Evolutionary conservation across 2,888 invertebrate species (phyloP), one percentile per base, ranked within the genome.

Genomic region (Enchytraeus crypticus): DNA sequence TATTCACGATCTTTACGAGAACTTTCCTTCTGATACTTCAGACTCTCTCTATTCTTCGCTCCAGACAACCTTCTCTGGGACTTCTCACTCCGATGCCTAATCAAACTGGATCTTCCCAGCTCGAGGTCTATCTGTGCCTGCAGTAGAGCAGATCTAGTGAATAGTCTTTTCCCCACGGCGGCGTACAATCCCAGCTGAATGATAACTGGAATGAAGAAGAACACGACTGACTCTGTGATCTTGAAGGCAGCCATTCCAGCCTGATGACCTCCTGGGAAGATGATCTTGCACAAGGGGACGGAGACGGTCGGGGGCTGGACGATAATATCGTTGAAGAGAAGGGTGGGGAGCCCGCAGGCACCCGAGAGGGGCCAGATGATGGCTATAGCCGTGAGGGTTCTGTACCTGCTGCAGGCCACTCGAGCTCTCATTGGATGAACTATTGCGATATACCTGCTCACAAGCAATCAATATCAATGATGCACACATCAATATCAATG

Each of bases 361-460:
- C 73, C 67, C 0, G 77, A 72, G 33, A 71, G 64, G 0, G 77
- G 74, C 79, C 80, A 80, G 54, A 79, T 74, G 59, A 73, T 60
- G 18, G 68, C 70, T 3, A 80, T 72, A n/a, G 74, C 72, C 2
- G 73, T 56, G 0, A 74, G 68, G 18, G 78, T 75, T 2, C 78
- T 70, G 3, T 70, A 66, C 21, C 75, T 66, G 64, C 75, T 77
- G 64, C 79, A 79, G 56, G 76, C 64, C 47, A 79, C 74, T 70
- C 79, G 79, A 3, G 79, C 78, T 61, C 74, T 72, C 58, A 80
- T 76, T 0, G 79, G 79, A 57, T 78, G 76, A 18, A 80, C 74
- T n/a, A 79, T 79, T 26, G 79, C 80, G n/a, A 79, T 72, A 66
- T 79, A 80, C 57, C 79, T 80, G 73, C n/a, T n/a, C n/a, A n/a